Evolutionary conservation across 2,797 vertebrate species (phyloP), one percentile per base, ranked within the genome.

Genomic region (Lepidocolaptes lacrymiger): DNA sequence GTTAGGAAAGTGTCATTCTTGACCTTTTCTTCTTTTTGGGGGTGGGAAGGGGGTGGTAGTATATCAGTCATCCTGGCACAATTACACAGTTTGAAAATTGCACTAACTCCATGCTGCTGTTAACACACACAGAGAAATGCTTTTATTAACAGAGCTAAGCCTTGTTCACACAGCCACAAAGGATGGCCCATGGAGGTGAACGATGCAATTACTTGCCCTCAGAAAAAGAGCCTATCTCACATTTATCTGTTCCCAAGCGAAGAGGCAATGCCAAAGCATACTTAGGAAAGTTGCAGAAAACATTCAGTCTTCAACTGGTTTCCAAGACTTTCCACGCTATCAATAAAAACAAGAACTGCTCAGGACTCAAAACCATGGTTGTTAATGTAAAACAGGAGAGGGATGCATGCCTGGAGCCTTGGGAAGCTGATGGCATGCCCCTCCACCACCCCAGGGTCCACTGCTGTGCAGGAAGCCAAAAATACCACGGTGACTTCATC

Each of bases 31-130:
- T 22, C 71, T 75, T 62, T 46, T 11, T 0, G 8, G 7, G 11
- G 0, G 20, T 10, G 9, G 27, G 13, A 14, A 34, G 20, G 18
- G 12, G 15, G 12, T 49, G 24, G n/a, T 41, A 88, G 84, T 91
- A 61, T 49, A 91, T 94, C 85, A 85, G 74, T 74, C 88, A 51
- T 49, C 28, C 63, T 48, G 56, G 37, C 76, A 91, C 52, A 94
- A 90, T 64, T 61, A 63, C 91, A 81, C 83, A 89, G 85, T 77
- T 79, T 85, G 88, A 89, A 79, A 89, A 61, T 30, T 4, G 12
- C 63, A 30, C 41, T 59, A 76, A 77, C 59, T 75, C 79, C 67
- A 43, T 6, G 30, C 48, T 91, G 73, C 43, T 94, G 46, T 81
- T 90, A 83, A 85, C 54, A 75, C 36, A 77, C 36, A 77, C 55